Base-by-base conservation (phyloP, 2,113 vertebrate genomes). In the Atractosteus spatula region DNA sequence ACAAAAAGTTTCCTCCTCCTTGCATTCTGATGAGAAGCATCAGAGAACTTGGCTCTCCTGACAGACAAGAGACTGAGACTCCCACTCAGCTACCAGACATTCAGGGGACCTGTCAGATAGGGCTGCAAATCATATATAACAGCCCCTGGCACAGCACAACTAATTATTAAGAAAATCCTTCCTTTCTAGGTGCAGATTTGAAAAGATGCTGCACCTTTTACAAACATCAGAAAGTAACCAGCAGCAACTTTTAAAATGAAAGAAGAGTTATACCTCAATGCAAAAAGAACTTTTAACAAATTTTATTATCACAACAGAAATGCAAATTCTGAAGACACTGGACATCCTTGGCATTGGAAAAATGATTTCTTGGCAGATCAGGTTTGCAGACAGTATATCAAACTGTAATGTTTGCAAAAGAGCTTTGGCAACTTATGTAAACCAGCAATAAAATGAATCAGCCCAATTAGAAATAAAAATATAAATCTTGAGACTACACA, bases 401-500 rank as follows among this genome's bases (percentile, higher is more conserved):
- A 71, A 75, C 75, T 78, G 81, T 68, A 70, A 67, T 29, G 66
- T 51, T 70, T 76, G 78, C 74, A 81, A 74, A 47, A 66, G 69
- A 86, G 78, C 81, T 89, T 91, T 91, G 87, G 89, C 88, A 90
- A 84, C 79, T 76, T 77, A 47, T 76, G 77, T 80, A 68, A 84
- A 87, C 78, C n/a, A 72, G 70, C 71, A 63, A 73, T 66, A 44
- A 65, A 71, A 71, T 68, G 17, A 70, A 54, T 68, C 14, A 79
- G 51, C 59, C 3, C 6, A 66, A 57, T 57, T 42, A 66, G 54
- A 43, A 5, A 76, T 62, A 73, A 73, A 45, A 70, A 75, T 13
- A 70, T 29, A 29, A 29, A 29, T 29, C 29, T 29, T 29, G 29
- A 29, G 29, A 29, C 29, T 29, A 29, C 29, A 29, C 1, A 2